A percentile compares a stretch with the other conserved stretches of the same genome.
Conservation (phyloP, 2,797 vertebrate genomes). For the Molossus molossus region DNA sequence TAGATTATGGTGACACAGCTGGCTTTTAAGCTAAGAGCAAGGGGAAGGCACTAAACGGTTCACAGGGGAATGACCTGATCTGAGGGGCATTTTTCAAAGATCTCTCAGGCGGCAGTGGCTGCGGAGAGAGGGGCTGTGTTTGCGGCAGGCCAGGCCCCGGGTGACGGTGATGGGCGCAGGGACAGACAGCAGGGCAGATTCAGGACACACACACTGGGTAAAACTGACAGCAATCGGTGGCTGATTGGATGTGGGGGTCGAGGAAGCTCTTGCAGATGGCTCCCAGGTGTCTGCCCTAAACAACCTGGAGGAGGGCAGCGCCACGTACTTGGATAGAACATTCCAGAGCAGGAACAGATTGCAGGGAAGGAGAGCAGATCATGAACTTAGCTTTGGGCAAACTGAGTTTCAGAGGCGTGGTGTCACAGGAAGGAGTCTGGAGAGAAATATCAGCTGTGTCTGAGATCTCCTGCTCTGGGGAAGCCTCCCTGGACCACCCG, state of each 20-base stretch:
- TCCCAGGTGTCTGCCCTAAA: background rate
- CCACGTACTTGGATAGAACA: background rate
- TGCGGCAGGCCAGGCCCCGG: background rate
- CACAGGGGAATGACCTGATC: too few species aligned
- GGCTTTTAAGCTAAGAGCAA: background rate
- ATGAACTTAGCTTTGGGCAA: background rate
- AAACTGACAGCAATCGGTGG: background rate
- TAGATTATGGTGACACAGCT: background rate
- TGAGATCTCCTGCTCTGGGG: background rate
- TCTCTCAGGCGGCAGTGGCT: background rate
- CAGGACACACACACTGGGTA: background rate
- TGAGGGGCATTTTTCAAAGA: background rate
- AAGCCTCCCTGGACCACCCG: background rate
- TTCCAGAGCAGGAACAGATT: background rate
- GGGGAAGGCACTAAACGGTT: background rate
- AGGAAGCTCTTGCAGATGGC: background rate
- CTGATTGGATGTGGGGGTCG: background rate
- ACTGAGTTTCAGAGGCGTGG: background rate
- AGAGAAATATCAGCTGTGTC: background rate
- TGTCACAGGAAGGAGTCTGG: background rate
- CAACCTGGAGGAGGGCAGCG: background rate
- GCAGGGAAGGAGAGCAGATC: background rate
- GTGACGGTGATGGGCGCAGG: background rate
- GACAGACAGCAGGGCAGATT: background rate
- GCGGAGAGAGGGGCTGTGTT: background rate